Conservation (phyloP, 2,797 vertebrate species). For the Pseudopleuronectes americanus region DNA sequence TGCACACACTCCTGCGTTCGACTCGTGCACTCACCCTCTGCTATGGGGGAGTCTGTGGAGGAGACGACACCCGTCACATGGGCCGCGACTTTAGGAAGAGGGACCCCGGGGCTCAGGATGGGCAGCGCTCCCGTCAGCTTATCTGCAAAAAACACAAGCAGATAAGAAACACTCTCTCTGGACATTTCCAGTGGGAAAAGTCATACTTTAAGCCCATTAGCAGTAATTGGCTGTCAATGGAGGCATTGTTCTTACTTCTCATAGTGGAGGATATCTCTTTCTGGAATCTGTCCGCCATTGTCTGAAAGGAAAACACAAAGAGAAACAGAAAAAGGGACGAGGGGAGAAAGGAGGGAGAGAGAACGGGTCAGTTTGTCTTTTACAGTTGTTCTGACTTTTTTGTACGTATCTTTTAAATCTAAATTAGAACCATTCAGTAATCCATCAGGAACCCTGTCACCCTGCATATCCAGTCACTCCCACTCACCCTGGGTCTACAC, state of each 20-base stretch:
- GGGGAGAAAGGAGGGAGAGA: background rate
- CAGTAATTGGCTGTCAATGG: constrained; percentile 20
- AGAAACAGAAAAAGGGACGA: background rate
- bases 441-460: background rate
- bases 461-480: background rate
- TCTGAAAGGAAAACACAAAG: constrained; percentile 79
- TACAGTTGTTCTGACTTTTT: background rate
- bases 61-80: constrained; percentile 87
- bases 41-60: constrained; percentile 33
- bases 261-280: constrained; percentile 81
- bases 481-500: background rate
- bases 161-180: background rate
- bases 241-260: constrained; percentile 83
- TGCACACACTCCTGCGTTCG: too few species aligned
- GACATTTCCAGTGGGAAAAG: constrained; percentile 25
- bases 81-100: constrained; percentile 81
- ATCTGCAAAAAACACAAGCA: constrained; percentile 64
- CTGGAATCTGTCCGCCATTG: constrained; percentile 85
- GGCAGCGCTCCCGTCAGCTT: constrained; percentile 78
- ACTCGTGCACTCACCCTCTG: constrained; percentile 56
- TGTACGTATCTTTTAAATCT: background rate
- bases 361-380: background rate
- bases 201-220: constrained; percentile 8
- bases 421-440: constrained; percentile 5
- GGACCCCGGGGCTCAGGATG: constrained; percentile 57